Percentiles rank a stretch among this genome's conserved stretches.
phyloP scores from a whole-genome alignment of 2,888 invertebrate species.

The Sphaeridia pumilis region DNA sequence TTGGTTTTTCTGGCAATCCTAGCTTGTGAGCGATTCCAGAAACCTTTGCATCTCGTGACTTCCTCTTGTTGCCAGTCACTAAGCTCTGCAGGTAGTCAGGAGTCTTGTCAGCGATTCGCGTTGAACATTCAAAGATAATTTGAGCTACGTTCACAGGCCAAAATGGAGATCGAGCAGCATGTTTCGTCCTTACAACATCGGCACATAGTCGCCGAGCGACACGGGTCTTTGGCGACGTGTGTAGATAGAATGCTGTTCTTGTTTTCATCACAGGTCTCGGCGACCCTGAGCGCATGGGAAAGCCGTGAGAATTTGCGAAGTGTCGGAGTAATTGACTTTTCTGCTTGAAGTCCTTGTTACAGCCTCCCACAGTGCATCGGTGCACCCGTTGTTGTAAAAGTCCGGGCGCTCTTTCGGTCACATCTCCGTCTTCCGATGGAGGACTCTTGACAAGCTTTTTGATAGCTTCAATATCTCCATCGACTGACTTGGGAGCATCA shows the following conservation, averaged over 20 bases:
- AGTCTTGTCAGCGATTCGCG: constrained; percentile 49
- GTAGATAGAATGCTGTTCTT: constrained; percentile 87
- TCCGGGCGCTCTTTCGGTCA: constrained; percentile 41
- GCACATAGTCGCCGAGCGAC: constrained; percentile 77
- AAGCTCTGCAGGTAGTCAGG: constrained; percentile 48
- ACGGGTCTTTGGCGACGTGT: constrained; percentile 79
- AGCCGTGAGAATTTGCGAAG: constrained; percentile 81
- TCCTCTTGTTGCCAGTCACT: constrained; percentile 46
- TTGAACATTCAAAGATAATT: constrained; percentile 71
- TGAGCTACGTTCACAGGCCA: constrained; percentile 49
- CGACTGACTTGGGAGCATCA: constrained; percentile 17
- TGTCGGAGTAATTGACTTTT: constrained; percentile 89
- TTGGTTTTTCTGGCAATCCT: constrained; percentile 49
- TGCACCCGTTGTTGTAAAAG: constrained; percentile 53
- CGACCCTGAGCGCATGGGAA: constrained; percentile 58
- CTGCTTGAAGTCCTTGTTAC: constrained; percentile 90
- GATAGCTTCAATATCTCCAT: constrained; percentile 27
- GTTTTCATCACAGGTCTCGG: constrained; percentile 95
- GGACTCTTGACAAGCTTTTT: constrained; percentile 22
- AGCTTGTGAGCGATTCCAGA: constrained; percentile 41
- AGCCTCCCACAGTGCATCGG: constrained; percentile 80
- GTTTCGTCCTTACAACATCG: constrained; percentile 66
- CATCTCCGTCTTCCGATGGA: constrained; percentile 22
- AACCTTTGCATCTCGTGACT: constrained; percentile 21
- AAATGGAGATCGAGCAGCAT: constrained; percentile 77